Conservation (phyloP, 2,797 vertebrate species). For the Xenops minutus region DNA sequence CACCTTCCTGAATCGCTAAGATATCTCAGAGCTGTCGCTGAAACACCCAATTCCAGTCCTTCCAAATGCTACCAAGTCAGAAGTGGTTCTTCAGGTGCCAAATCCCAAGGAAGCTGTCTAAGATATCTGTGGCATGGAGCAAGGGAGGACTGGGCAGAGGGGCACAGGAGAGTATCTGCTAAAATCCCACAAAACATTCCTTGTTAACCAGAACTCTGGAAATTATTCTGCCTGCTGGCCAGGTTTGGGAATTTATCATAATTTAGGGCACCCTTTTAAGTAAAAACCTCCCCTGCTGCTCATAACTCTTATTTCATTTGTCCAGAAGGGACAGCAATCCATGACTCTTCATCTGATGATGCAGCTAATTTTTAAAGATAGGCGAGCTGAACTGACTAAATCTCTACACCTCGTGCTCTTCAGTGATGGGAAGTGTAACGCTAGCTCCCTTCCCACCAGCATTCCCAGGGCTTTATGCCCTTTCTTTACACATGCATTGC, state of each 20-base stretch:
- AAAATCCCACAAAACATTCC: conserved; percentile 65
- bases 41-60: background rate
- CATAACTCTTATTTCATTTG: background rate
- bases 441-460: background rate
- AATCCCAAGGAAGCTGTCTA: background rate
- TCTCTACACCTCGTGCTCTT: background rate
- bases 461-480: background rate
- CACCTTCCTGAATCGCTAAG: background rate
- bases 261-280: conserved; percentile 44
- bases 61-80: background rate
- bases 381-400: conserved; percentile 24
- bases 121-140: background rate
- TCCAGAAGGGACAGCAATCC: conserved; percentile 13
- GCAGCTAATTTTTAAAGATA: conserved; percentile 39
- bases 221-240: conserved; percentile 69
- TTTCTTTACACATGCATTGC: background rate
- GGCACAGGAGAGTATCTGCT: background rate
- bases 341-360: background rate
- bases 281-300: background rate
- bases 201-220: conserved; percentile 53
- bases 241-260: conserved; percentile 51
- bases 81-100: conserved; percentile 32
- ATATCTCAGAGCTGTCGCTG: background rate
- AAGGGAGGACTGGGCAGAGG: background rate
- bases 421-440: background rate